A percentile compares a stretch with the other conserved stretches of the same genome.
Evolutionary conservation across 2,113 vertebrate genomes (phyloP).

Genomic region (Paramormyrops kingsleyae): DNA sequence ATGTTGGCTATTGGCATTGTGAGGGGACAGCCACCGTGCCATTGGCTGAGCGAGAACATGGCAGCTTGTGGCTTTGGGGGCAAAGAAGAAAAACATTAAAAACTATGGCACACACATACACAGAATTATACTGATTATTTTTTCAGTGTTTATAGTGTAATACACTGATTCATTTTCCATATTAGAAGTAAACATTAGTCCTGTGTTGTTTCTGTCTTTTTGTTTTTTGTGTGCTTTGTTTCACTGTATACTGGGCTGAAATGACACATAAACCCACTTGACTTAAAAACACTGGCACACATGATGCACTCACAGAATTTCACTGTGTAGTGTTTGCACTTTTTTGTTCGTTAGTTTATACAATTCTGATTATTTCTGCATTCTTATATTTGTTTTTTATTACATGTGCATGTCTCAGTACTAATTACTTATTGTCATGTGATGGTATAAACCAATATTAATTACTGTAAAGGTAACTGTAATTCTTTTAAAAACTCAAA

Average conservation of each 20-base stretch:
- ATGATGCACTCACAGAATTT: too few species aligned
- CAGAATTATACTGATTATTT: too few species aligned
- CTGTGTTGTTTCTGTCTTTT: too few species aligned
- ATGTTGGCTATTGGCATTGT: neutral
- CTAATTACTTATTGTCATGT: neutral
- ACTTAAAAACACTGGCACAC: too few species aligned
- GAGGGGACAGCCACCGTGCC: neutral
- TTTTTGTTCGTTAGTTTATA: too few species aligned
- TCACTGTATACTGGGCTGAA: too few species aligned
- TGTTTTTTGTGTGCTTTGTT: too few species aligned
- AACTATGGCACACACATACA: neutral
- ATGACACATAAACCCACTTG: too few species aligned
- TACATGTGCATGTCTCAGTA: neutral
- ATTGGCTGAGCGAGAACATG: neutral
- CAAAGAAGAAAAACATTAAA: neutral
- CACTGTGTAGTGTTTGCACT: too few species aligned
- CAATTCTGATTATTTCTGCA: neutral
- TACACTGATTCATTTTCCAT: too few species aligned
- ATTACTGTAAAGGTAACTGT: neutral
- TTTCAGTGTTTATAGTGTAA: neutral
- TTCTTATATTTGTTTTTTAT: neutral
- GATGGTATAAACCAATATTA: neutral
- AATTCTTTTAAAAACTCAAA: neutral
- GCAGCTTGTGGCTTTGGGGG: neutral
- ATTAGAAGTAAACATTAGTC: too few species aligned